phyloP scores from a whole-genome alignment of 2,888 invertebrate genomes.

The Sminthurides aquaticus region DNA sequence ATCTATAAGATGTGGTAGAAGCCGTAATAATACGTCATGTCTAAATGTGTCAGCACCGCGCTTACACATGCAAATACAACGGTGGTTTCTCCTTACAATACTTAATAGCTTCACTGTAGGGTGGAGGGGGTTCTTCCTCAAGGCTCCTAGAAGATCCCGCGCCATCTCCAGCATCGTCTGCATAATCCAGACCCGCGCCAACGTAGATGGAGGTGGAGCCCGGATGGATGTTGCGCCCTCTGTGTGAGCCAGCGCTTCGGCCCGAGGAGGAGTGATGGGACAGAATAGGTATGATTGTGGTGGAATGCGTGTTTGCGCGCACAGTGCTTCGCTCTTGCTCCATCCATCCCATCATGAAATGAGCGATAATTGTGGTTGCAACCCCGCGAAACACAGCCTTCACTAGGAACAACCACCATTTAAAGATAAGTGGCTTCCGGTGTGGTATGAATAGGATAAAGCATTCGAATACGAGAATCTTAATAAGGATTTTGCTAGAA shows the following conservation, averaged over 20 bases:
- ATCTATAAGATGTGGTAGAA: too few relatives aligned
- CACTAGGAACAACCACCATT: slow-evolving; percentile 13
- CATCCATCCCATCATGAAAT: slow-evolving; percentile 11
- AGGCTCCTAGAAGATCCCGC: background rate
- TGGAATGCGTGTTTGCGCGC: background rate
- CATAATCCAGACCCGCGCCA: background rate
- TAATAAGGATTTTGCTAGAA: slow-evolving; percentile 12
- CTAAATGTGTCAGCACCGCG: too few relatives aligned
- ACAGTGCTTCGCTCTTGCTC: slow-evolving; percentile 4
- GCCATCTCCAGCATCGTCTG: background rate
- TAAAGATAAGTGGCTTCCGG: slow-evolving; percentile 12
- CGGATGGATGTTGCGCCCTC: background rate
- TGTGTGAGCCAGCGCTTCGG: background rate
- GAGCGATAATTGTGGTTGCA: slow-evolving; percentile 6
- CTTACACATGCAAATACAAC: slow-evolving; percentile 1
- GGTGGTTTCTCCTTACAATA: background rate
- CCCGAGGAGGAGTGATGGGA: background rate
- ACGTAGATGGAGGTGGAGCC: background rate
- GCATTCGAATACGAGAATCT: slow-evolving; percentile 16
- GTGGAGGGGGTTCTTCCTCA: slow-evolving; percentile 2
- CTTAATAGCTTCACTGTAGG: slow-evolving; percentile 3
- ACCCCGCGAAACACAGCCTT: slow-evolving; percentile 12
- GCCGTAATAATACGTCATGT: too few relatives aligned
- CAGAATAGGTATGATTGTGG: slow-evolving; percentile 4
- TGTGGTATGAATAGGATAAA: slow-evolving; percentile 19